These are phyloP conservation scores for Campaea margaritaria DNA, from an alignment of 2,888 invertebrate species.

Conservation along the genomic window DNA sequence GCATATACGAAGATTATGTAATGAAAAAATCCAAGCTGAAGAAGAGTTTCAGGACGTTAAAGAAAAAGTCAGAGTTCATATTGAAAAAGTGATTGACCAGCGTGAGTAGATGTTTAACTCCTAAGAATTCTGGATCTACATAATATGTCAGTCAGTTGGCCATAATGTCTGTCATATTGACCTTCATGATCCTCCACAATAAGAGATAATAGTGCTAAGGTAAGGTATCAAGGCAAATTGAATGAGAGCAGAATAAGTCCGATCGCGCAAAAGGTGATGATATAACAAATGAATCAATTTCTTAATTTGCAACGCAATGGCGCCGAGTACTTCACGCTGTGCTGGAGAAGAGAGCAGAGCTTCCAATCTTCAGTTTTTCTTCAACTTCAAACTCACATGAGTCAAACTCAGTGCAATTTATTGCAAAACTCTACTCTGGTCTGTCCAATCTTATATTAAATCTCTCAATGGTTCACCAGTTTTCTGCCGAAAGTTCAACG, in stretches of 20 bases:
- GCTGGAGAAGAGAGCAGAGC: background rate
- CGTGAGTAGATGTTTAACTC: constrained; percentile 88
- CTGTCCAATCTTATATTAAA: constrained; percentile 15
- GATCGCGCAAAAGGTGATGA: constrained; percentile 36
- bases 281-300: constrained; percentile 2
- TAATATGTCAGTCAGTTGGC: constrained; percentile 19
- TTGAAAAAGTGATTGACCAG: constrained; percentile 94
- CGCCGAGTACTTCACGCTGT: background rate
- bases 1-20: constrained; percentile 93
- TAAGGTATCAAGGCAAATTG: constrained; percentile 43
- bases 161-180: constrained; percentile 31
- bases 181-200: constrained; percentile 33
- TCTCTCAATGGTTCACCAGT: constrained; percentile 45
- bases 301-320: background rate
- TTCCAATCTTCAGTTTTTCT: background rate
- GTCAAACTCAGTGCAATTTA: background rate
- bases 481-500: constrained; percentile 44
- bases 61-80: constrained; percentile 92
- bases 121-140: constrained; percentile 8
- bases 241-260: constrained; percentile 34
- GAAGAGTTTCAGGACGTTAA: constrained; percentile 94
- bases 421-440: constrained; percentile 16
- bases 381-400: background rate
- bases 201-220: constrained; percentile 51
- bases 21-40: constrained; percentile 94